Evolutionary conservation across 1,140 invertebrate genomes (phyloP).

Genomic region (Spodoptera litura): DNA sequence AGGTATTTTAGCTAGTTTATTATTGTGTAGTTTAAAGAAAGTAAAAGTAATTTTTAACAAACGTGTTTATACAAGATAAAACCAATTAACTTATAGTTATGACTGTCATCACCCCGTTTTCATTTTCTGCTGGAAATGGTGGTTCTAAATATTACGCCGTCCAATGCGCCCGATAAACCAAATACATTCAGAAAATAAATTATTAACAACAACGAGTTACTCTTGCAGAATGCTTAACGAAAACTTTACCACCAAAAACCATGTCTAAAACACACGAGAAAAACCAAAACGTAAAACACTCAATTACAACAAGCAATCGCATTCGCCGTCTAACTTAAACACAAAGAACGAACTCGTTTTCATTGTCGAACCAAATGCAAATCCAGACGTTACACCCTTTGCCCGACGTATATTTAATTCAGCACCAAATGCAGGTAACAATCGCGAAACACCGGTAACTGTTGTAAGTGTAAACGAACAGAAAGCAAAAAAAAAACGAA

Average conservation of each 20-base stretch:
- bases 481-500: slow-evolving; percentile 68
- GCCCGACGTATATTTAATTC: slow-evolving; percentile 82
- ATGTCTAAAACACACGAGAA: background rate
- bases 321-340: slow-evolving; percentile 67
- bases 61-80: no score
- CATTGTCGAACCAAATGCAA: slow-evolving; percentile 82
- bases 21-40: slow-evolving; percentile 23
- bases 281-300: slow-evolving; percentile 8
- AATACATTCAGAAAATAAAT: no score
- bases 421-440: slow-evolving; percentile 79
- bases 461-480: slow-evolving; percentile 85
- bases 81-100: no score
- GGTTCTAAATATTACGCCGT: no score
- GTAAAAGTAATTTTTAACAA: no score
- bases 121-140: background rate
- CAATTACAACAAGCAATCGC: slow-evolving; percentile 47
- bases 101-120: no score
- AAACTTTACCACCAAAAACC: background rate
- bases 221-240: no score
- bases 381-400: slow-evolving; percentile 83
- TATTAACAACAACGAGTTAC: no score
- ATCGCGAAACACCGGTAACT: slow-evolving; percentile 80
- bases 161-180: no score
- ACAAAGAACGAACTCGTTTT: slow-evolving; percentile 66
- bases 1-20: slow-evolving; percentile 10